Percentiles rank a stretch among this genome's conserved stretches.
These are phyloP conservation scores for Paragorgia papillata DNA, from an alignment of 92 coral and sea anemone species.

Conservation along the genomic window DNA sequence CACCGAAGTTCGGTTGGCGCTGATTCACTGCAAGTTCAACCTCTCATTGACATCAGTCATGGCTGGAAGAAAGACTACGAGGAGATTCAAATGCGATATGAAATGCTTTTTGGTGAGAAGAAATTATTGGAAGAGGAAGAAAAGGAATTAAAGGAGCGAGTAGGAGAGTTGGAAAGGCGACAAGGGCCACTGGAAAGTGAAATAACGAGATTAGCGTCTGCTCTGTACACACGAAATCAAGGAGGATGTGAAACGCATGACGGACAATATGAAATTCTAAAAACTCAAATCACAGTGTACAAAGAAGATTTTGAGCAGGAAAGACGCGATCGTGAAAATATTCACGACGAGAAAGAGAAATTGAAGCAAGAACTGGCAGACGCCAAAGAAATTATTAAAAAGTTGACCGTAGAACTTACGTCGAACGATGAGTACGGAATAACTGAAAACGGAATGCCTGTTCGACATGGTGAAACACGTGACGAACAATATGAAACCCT, in stretches of 20 bases:
- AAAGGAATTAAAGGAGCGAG: slow-evolving; percentile 59
- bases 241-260: background rate
- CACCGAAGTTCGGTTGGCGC: background rate
- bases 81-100: slow-evolving; percentile 59
- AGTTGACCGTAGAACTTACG: no score
- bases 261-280: slow-evolving; percentile 65
- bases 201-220: slow-evolving; percentile 71
- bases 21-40: slow-evolving; percentile 13
- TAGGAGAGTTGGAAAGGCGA: slow-evolving; percentile 73
- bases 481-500: slow-evolving; percentile 63
- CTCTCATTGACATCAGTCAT: slow-evolving; percentile 66
- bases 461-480: background rate
- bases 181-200: slow-evolving; percentile 84
- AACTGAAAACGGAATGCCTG: no score
- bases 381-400: slow-evolving; percentile 73
- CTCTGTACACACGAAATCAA: slow-evolving; percentile 34
- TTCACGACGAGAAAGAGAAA: slow-evolving; percentile 80
- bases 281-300: slow-evolving; percentile 83
- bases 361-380: slow-evolving; percentile 72
- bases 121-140: slow-evolving; percentile 67
- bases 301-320: slow-evolving; percentile 91
- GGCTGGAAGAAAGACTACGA: slow-evolving; percentile 89
- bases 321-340: slow-evolving; percentile 82
- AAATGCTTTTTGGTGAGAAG: slow-evolving; percentile 64
- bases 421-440: no score